Conservation (phyloP, 2,113 vertebrate genomes). For the Pteruthius melanotis region DNA sequence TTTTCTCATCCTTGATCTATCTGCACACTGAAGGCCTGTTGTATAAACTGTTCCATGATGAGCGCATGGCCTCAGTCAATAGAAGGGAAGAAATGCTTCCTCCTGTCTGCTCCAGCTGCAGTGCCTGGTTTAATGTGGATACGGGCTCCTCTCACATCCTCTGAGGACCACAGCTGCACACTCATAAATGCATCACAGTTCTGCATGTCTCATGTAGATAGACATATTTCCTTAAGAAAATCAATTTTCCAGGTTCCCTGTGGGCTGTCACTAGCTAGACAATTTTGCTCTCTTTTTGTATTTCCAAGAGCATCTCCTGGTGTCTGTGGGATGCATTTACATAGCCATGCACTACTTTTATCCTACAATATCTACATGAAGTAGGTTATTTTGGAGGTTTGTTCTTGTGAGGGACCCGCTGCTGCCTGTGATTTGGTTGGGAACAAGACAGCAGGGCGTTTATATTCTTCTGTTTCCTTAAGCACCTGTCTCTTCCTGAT, state of each 20-base stretch:
- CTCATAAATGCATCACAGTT: neutral
- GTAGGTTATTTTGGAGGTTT: neutral
- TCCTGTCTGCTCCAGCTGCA: neutral
- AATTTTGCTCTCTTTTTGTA: neutral
- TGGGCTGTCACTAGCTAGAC: neutral
- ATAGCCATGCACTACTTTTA: neutral
- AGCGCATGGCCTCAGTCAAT: fast-evolving
- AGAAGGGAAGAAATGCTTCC: neutral
- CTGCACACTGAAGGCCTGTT: neutral
- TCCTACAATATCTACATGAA: neutral
- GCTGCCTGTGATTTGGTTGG: neutral
- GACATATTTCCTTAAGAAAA: neutral
- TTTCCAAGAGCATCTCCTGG: neutral
- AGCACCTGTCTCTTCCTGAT: neutral
- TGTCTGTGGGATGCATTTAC: fast-evolving
- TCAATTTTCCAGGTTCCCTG: neutral
- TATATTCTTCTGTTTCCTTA: neutral
- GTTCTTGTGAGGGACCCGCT: neutral
- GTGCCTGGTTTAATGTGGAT: neutral
- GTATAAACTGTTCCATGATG: neutral
- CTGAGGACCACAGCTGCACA: neutral
- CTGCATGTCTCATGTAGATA: neutral
- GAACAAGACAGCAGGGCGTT: neutral
- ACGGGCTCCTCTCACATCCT: neutral
- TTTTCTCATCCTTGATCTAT: neutral